Evolutionary conservation across 2,888 invertebrate species (phyloP), one percentile per base, ranked within the genome.

Genomic region (Meghimatium bilineatum): DNA sequence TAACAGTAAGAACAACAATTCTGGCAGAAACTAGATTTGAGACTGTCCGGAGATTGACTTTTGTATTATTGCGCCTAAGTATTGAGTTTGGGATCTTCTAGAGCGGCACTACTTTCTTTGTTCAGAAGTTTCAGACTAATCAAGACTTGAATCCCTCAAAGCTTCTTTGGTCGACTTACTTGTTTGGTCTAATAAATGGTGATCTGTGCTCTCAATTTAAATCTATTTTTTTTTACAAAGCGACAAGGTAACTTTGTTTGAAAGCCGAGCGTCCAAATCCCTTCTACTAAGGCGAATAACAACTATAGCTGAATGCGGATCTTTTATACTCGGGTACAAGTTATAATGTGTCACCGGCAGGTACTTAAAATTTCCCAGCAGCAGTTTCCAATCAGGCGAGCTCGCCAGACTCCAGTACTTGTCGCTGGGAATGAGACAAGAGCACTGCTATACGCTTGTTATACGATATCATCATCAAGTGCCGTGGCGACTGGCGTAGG

Each of bases 311-410:
- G 23, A 29, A 2, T 20, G 32, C 74, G 74, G 74, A 52, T 56
- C 74, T 74, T 74, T 74, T 74, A 74, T 74, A 74, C 14, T 3
- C 2, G 20, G 52, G 34, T 17, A 6, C 32, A 52, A 52, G 52
- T 20, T 52, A 17, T n/a, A n/a, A 74, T n/a, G 20, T 74, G 74
- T 74, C 74, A 74, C 74, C 74, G 74, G 29, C 74, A 52, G 60
- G 74, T 52, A 52, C 20, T 14, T 49, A 52, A 52, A 74, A 74
- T 49, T 52, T 49, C 32, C 32, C 20, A 17, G 74, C 74, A 23
- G 52, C 52, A 23, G 74, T 26, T n/a, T 44, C 12, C 44, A 72
- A 72, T 72, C 72, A 72, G 29, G n/a, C 60, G 20, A 72, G n/a
- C 44, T 26, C n/a, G n/a, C 72, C n/a, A 38, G 44, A 38, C 49